These are phyloP conservation scores for Agriotes lineatus DNA, from an alignment of 2,888 invertebrate genomes.

Conservation along the genomic window DNA sequence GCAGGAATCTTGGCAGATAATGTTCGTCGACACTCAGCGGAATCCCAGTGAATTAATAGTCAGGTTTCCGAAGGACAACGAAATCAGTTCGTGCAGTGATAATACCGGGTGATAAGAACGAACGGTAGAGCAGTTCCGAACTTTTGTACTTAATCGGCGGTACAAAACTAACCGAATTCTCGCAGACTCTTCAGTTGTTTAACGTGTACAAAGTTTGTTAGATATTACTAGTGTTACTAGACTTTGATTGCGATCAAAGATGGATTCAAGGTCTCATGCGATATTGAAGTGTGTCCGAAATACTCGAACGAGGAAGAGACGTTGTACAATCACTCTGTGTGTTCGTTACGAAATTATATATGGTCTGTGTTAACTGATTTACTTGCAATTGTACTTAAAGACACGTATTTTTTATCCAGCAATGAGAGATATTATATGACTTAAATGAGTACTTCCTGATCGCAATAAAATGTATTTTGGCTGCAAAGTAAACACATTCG, in stretches of 20 bases:
- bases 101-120: slow-evolving; percentile 45
- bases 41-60: slow-evolving; percentile 39
- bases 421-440: slow-evolving; percentile 21
- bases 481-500: background rate
- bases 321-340: slow-evolving; percentile 43
- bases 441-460: slow-evolving; percentile 29
- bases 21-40: background rate
- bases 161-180: slow-evolving; percentile 26
- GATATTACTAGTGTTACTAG: slow-evolving; percentile 43
- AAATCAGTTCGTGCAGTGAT: slow-evolving; percentile 53
- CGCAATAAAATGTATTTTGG: slow-evolving; percentile 26
- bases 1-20: background rate
- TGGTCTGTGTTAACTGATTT: slow-evolving; percentile 40
- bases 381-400: slow-evolving; percentile 39
- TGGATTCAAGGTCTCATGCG: slow-evolving; percentile 39
- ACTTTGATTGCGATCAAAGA: slow-evolving; percentile 33
- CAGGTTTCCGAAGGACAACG: slow-evolving; percentile 57
- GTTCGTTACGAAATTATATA: slow-evolving; percentile 40
- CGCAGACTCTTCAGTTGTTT: slow-evolving; percentile 35
- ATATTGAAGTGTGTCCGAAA: slow-evolving; percentile 32
- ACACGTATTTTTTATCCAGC: slow-evolving; percentile 36
- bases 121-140: slow-evolving; percentile 25
- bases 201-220: slow-evolving; percentile 49
- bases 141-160: slow-evolving; percentile 18
- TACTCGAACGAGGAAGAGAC: slow-evolving; percentile 17